phyloP scores from a whole-genome alignment of 2,888 invertebrate species.

The Cryptosula pallasiana region DNA sequence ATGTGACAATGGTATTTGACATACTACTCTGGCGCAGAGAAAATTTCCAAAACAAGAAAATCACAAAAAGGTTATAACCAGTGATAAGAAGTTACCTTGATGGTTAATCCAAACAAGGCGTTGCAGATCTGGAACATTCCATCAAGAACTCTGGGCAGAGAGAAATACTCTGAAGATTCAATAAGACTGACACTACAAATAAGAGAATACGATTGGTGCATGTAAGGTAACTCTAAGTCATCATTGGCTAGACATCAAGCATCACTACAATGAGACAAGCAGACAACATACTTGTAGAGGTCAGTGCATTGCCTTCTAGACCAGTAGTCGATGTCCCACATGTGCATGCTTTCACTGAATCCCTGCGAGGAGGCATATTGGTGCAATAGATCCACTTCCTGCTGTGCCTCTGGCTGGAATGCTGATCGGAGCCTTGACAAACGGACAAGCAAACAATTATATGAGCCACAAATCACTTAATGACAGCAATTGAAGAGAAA shows the following conservation, averaged over 20 bases:
- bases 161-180: conserved; percentile 66
- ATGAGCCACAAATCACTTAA: too few relatives aligned
- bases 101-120: conserved; percentile 65
- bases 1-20: too few relatives aligned
- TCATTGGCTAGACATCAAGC: too few relatives aligned
- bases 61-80: too few relatives aligned
- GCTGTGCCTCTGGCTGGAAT: conserved; percentile 64
- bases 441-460: neutral
- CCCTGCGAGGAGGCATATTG: conserved; percentile 70
- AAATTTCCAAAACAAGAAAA: too few relatives aligned
- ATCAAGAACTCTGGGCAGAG: conserved; percentile 71
- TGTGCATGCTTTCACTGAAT: conserved; percentile 63
- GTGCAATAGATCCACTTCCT: conserved; percentile 67
- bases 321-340: conserved; percentile 87
- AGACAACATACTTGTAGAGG: conserved; percentile 63
- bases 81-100: too few relatives aligned
- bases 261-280: too few relatives aligned
- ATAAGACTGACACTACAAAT: neutral
- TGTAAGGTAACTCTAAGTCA: too few relatives aligned
- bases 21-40: too few relatives aligned
- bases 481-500: too few relatives aligned
- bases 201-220: too few relatives aligned
- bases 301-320: conserved; percentile 65
- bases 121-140: conserved; percentile 72
- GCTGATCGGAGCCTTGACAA: conserved; percentile 35